Evolutionary conservation across 2,888 invertebrate genomes (phyloP), one percentile per base, ranked within the genome.

Genomic region (Yponomeuta plumbellus): DNA sequence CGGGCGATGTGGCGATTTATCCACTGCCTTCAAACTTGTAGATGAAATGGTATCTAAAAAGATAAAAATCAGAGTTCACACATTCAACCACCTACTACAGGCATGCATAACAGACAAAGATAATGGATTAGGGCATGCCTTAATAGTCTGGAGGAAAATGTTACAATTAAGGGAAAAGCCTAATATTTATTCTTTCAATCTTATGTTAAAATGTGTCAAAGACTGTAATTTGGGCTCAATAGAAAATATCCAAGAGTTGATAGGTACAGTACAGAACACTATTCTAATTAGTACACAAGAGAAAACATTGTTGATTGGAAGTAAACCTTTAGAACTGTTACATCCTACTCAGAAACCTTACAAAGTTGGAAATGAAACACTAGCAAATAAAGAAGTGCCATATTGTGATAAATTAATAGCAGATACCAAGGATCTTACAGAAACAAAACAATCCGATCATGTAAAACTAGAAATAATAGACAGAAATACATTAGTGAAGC

Each of bases 131-230:
- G 92, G 95, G 70, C 95, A 97, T 89, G 95, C 96, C 22, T 83
- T 98, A 2, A 80, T 95, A 67, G 95, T 97, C n/a, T 98, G 97
- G 97, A 94, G 96, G 65, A 94, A 96, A 89, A 95, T 98, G 94
- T 80, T 93, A 39, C 84, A 89, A 61, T 88, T 92, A 75, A 92
- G 87, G 62, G 91, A 97, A 59, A 88, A 83, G 61, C 97, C 97
- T 0, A 93, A 93, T 76, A 84, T 95, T 67, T 94, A 92, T 75
- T 93, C 94, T 1, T 98, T 96, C 76, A 97, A 97, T 91, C 92
- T 97, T 34, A 89, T 99, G 80, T 80, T 98, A 0, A 92, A 95
- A 74, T 94, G 95, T 79, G 94, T 95, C 0, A 93, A 96, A 70
- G 97, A 98, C 72, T 97, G 97, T 81, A 93, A 94, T 65, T 88